phyloP scores from a whole-genome alignment of 2,888 invertebrate genomes.

The Drepanosiphum platanoidis region DNA sequence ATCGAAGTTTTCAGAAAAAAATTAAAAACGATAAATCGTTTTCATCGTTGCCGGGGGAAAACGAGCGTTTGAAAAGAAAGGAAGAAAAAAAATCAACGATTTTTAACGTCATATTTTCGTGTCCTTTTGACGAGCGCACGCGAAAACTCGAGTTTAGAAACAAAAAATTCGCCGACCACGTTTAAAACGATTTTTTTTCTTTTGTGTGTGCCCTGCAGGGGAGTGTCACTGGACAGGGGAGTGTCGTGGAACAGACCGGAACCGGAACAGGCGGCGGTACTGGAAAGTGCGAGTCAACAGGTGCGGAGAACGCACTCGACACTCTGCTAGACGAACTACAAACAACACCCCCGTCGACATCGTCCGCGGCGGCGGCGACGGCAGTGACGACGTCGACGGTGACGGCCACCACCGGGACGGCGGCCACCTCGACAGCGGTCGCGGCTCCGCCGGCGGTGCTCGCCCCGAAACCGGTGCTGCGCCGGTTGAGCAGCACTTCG shows the following conservation, averaged over 20 bases:
- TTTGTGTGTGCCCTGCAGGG: conserved; percentile 56
- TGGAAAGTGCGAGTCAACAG: conserved; percentile 69
- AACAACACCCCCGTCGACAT: conserved; percentile 78
- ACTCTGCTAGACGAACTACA: conserved; percentile 93
- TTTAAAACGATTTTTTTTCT: conserved; percentile 1
- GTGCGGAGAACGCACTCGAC: conserved; percentile 96
- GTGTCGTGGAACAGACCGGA: conserved; percentile 66
- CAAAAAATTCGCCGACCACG: neutral
- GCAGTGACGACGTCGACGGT: conserved; percentile 84
- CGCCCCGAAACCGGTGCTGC: conserved; percentile 68
- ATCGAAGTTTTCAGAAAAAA: too few species aligned
- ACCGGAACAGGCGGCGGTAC: conserved; percentile 71
- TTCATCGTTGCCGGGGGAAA: too few species aligned
- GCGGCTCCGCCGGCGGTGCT: conserved; percentile 81
- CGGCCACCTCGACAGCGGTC: conserved; percentile 84
- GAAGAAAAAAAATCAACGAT: too few species aligned
- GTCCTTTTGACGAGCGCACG: neutral
- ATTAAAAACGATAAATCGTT: too few species aligned
- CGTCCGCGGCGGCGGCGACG: conserved; percentile 72
- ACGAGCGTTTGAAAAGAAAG: too few species aligned
- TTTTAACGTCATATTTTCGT: too few species aligned
- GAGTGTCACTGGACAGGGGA: conserved; percentile 63
- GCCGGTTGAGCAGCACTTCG: conserved; percentile 85
- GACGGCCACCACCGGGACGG: conserved; percentile 79
- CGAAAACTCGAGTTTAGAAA: neutral